Conservation (phyloP, 2,888 invertebrate genomes). For the Nezara viridula region DNA sequence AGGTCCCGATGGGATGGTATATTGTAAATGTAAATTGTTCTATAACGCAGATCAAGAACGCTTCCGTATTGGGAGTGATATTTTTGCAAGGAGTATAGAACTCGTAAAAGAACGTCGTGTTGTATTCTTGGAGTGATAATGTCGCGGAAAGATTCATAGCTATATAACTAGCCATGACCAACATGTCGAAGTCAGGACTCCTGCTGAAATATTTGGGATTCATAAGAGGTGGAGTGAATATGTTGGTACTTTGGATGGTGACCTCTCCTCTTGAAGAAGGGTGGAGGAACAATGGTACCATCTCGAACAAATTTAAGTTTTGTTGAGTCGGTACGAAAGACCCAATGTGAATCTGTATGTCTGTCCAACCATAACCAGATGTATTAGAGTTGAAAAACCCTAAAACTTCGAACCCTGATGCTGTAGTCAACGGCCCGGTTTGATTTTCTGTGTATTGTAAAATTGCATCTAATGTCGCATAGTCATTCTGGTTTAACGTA, state of each 20-base stretch:
- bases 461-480: neutral
- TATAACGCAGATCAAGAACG: constrained; percentile 88
- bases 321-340: constrained; percentile 1
- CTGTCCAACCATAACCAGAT: constrained; percentile 82
- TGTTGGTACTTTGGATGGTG: constrained; percentile 84
- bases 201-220: constrained; percentile 87
- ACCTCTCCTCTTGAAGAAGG: constrained; percentile 91
- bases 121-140: constrained; percentile 75
- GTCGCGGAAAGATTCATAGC: constrained; percentile 80
- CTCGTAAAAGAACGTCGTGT: constrained; percentile 71
- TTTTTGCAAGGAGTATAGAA: constrained; percentile 64
- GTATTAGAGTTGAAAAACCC: constrained; percentile 87
- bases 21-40: constrained; percentile 86
- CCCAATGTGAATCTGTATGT: constrained; percentile 89
- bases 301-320: constrained; percentile 28
- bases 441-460: constrained; percentile 56
- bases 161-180: constrained; percentile 88
- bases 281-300: constrained; percentile 75
- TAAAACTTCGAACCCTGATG: constrained; percentile 38
- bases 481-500: constrained; percentile 69
- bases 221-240: constrained; percentile 86
- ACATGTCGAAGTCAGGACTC: constrained; percentile 82
- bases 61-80: constrained; percentile 67
- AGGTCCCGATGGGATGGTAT: constrained; percentile 77
- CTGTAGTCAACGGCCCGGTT: constrained; percentile 55